These are phyloP conservation scores for Lapara coniferarum DNA, from an alignment of 2,888 invertebrate genomes.

Conservation along the genomic window DNA sequence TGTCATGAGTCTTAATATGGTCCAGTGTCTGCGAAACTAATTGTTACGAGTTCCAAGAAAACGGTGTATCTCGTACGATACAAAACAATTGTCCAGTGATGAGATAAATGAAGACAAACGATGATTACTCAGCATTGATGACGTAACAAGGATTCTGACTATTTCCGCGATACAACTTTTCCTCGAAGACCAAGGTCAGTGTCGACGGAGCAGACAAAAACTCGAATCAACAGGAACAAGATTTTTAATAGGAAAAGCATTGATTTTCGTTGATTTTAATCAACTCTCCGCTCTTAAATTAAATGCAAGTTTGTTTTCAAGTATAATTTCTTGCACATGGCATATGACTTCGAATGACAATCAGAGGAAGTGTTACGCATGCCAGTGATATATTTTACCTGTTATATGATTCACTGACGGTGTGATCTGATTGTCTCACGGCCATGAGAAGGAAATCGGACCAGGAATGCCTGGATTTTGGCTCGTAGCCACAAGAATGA, in stretches of 20 bases:
- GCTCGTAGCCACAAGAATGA: constrained; percentile 57
- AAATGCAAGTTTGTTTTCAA: constrained; percentile 11
- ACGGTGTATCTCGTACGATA: constrained; percentile 23
- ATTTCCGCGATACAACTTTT: constrained; percentile 40
- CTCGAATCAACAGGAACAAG: not conserved
- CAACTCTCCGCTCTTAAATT: not conserved
- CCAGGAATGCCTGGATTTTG: constrained; percentile 62
- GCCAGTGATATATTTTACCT: constrained; percentile 17
- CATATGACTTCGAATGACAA: constrained; percentile 13
- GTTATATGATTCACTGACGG: constrained; percentile 50
- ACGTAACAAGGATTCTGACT: constrained; percentile 27
- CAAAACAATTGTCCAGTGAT: constrained; percentile 31
- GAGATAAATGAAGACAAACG: constrained; percentile 34
- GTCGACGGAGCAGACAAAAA: constrained; percentile 30
- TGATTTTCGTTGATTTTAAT: constrained; percentile 12
- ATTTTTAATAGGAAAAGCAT: not conserved
- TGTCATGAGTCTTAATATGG: constrained; percentile 3
- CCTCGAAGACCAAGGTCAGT: constrained; percentile 37
- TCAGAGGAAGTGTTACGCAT: constrained; percentile 4
- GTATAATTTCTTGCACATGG: constrained; percentile 20
- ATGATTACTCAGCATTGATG: constrained; percentile 29
- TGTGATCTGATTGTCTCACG: constrained; percentile 40
- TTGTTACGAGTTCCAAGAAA: constrained; percentile 17
- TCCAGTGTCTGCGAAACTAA: constrained; percentile 27
- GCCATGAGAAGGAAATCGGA: constrained; percentile 57